These are phyloP conservation scores for Prosopocoilus inquinatus DNA, from an alignment of 2,888 invertebrate genomes.

Conservation along the genomic window DNA sequence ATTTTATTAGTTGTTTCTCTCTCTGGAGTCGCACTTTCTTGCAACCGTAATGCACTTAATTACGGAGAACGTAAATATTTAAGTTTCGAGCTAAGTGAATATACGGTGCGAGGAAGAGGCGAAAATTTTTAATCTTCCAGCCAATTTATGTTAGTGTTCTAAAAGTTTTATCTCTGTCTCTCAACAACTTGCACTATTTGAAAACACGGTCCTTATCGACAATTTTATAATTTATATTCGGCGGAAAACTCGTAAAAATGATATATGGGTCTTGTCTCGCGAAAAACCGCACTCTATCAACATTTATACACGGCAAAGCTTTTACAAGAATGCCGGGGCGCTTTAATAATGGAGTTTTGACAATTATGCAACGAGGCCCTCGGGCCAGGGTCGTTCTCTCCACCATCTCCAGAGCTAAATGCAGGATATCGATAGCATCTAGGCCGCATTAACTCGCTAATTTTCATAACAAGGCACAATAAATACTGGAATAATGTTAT, in stretches of 20 bases:
- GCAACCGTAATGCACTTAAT: conserved; percentile 48
- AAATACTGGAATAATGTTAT: conserved; percentile 15
- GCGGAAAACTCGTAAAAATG: conserved; percentile 1
- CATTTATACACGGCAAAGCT: conserved; percentile 5
- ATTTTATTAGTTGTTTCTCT: conserved; percentile 53
- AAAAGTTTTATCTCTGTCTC: conserved; percentile 20
- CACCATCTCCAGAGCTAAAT: neutral
- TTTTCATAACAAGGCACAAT: conserved; percentile 13
- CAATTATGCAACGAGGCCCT: neutral
- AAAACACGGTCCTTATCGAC: conserved; percentile 2
- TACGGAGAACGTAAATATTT: conserved; percentile 48
- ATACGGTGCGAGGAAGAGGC: conserved; percentile 24
- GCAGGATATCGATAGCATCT: conserved; percentile 5
- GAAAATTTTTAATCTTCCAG: conserved; percentile 31
- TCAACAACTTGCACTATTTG: conserved; percentile 22
- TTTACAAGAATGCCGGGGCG: neutral
- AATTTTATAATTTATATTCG: neutral
- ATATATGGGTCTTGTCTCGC: neutral
- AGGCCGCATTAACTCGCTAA: conserved; percentile 1
- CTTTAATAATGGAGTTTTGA: neutral
- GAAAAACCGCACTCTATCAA: neutral
- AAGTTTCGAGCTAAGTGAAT: conserved; percentile 28
- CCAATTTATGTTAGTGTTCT: conserved; percentile 25
- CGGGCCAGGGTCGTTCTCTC: neutral
- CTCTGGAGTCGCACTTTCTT: conserved; percentile 45